Percentiles rank a stretch among this genome's conserved stretches.
Conservation (phyloP, 2,113 vertebrate species). For the Hyperoodon ampullatus region DNA sequence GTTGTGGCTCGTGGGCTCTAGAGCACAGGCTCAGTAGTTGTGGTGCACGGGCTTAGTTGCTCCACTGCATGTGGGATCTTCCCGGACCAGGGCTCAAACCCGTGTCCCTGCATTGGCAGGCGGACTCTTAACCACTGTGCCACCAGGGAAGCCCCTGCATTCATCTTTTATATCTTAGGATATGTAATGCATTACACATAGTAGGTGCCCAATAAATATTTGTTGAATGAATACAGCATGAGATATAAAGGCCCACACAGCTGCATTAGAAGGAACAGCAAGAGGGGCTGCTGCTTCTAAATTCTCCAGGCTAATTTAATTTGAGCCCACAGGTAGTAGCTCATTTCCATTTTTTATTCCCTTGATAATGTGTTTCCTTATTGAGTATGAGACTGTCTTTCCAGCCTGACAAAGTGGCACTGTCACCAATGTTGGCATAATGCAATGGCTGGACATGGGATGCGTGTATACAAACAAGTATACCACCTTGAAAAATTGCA, state of each 20-base stretch:
- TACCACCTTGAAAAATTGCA: slow-evolving; percentile 3
- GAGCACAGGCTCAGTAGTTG: too few relatives aligned
- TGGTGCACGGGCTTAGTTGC: too few relatives aligned
- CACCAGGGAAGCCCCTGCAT: background rate
- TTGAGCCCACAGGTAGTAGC: background rate
- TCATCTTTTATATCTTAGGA: background rate
- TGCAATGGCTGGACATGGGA: background rate
- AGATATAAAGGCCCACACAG: background rate
- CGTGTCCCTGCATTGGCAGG: too few relatives aligned
- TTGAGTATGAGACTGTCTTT: slow-evolving; percentile 48
- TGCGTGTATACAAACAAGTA: background rate
- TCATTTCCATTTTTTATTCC: slow-evolving; percentile 64
- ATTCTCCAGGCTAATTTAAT: background rate
- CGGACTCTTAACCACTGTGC: too few relatives aligned
- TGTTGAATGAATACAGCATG: background rate
- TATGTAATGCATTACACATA: background rate
- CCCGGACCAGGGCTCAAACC: too few relatives aligned
- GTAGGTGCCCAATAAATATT: background rate
- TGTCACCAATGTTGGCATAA: background rate
- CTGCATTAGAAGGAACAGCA: background rate
- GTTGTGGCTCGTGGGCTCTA: too few relatives aligned
- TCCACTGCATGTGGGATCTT: too few relatives aligned
- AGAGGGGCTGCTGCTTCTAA: background rate
- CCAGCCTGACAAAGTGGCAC: slow-evolving; percentile 6
- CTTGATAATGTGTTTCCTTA: slow-evolving; percentile 67